Conservation (phyloP, 2,888 invertebrate species). For the Margaritifera margaritifera region DNA sequence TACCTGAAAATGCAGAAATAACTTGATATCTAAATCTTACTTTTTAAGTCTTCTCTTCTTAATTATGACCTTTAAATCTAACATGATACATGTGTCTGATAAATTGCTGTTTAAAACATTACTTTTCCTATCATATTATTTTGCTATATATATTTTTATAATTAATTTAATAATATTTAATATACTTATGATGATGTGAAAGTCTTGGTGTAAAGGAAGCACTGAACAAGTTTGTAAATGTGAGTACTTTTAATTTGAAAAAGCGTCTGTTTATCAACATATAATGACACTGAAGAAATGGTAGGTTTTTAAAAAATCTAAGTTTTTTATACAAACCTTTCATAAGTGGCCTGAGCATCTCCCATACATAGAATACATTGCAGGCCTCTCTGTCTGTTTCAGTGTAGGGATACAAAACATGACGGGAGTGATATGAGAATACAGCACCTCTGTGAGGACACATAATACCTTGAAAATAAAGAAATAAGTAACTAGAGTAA, state of each 20-base stretch:
- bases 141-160: too few relatives aligned
- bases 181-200: too few relatives aligned
- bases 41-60: too few relatives aligned
- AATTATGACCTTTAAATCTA: too few relatives aligned
- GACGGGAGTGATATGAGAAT: constrained; percentile 72
- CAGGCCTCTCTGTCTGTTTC: constrained; percentile 71
- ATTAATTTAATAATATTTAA: too few relatives aligned
- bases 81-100: too few relatives aligned
- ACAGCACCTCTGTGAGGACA: constrained; percentile 73
- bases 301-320: background rate
- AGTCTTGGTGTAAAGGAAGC: too few relatives aligned
- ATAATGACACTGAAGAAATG: background rate
- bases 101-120: too few relatives aligned
- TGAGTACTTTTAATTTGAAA: background rate
- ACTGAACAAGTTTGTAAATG: too few relatives aligned
- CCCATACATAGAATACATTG: constrained; percentile 74
- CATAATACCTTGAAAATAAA: constrained; percentile 64
- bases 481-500: background rate
- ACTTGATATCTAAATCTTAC: too few relatives aligned
- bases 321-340: constrained; percentile 59
- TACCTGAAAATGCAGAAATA: constrained; percentile 50
- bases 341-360: constrained; percentile 72
- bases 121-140: too few relatives aligned
- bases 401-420: constrained; percentile 67
- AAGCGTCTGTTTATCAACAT: background rate